These are phyloP conservation scores for Drosophila jambulina DNA, from an alignment of 1,140 invertebrate genomes.

Conservation along the genomic window DNA sequence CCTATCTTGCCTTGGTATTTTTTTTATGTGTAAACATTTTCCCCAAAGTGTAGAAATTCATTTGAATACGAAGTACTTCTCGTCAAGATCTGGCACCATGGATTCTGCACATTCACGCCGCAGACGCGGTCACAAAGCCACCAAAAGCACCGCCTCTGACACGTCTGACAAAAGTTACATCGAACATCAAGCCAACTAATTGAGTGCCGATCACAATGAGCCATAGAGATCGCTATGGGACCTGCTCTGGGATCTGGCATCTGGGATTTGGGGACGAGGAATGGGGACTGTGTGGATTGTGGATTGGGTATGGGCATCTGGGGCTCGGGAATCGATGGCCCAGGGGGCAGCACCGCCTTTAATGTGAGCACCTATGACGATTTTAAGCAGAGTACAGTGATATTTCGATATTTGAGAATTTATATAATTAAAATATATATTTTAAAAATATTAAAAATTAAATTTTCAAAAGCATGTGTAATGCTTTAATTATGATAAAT, in stretches of 20 bases:
- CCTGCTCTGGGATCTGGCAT: conserved; percentile 17
- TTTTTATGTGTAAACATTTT: background rate
- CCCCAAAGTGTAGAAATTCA: conserved; percentile 14
- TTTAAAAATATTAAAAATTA: background rate
- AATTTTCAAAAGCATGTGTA: background rate
- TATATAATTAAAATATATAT: background rate
- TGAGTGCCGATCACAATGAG: conserved; percentile 79
- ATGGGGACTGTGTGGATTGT: conserved; percentile 2
- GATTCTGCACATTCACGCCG: conserved; percentile 80
- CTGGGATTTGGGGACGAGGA: conserved; percentile 11
- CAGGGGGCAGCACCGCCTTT: conserved; percentile 52
- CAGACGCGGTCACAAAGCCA: conserved; percentile 67
- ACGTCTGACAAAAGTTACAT: conserved; percentile 80
- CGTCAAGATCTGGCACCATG: conserved; percentile 37
- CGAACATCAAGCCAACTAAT: conserved; percentile 80
- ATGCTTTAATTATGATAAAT: background rate
- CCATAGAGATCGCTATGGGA: conserved; percentile 52
- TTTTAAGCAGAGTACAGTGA: conserved; percentile 29
- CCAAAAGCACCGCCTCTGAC: conserved; percentile 81
- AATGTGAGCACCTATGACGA: conserved; percentile 74
- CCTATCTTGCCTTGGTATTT: background rate
- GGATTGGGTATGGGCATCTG: conserved; percentile 2
- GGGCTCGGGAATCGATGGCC: conserved; percentile 21
- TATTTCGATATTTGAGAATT: background rate
- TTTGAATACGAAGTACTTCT: conserved; percentile 48